These are phyloP conservation scores for Dromiciops gliroides DNA, from an alignment of 2,113 vertebrate species.

Conservation along the genomic window DNA sequence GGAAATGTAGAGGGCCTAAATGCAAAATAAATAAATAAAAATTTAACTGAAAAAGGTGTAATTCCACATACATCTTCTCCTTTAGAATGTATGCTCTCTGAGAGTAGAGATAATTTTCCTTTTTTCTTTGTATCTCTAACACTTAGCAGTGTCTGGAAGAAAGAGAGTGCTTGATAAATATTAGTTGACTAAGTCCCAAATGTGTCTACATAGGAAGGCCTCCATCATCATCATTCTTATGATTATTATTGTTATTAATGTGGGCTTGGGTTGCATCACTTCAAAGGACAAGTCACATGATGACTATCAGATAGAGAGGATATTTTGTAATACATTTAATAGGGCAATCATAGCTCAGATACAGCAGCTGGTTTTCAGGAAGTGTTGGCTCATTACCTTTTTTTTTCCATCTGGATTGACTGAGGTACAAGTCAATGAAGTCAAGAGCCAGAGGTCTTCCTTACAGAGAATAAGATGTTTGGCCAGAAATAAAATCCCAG, in stretches of 20 bases:
- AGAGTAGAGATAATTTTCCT: neutral
- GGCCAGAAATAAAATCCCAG: constrained; percentile 29
- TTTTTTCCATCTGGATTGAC: constrained; percentile 56
- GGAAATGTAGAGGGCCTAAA: neutral
- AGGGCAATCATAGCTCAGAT: constrained; percentile 53
- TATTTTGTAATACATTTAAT: constrained; percentile 66
- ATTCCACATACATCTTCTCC: neutral
- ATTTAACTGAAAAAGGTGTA: neutral
- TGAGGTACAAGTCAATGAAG: constrained; percentile 44
- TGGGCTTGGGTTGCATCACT: constrained; percentile 40
- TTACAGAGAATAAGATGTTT: constrained; percentile 2
- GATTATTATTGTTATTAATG: neutral
- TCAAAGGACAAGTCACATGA: constrained; percentile 62
- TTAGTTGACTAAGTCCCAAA: neutral
- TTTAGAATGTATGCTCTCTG: neutral
- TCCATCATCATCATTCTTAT: neutral
- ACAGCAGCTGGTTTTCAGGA: constrained; percentile 52
- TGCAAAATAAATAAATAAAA: neutral
- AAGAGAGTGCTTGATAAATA: neutral
- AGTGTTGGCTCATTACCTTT: constrained; percentile 37
- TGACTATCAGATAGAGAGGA: constrained; percentile 35
- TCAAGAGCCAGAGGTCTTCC: constrained; percentile 40
- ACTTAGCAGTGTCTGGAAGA: neutral
- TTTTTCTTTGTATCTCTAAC: neutral
- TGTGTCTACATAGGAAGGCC: neutral